Evolutionary conservation across 2,113 vertebrate genomes (phyloP).

Genomic region (Anhinga anhinga): DNA sequence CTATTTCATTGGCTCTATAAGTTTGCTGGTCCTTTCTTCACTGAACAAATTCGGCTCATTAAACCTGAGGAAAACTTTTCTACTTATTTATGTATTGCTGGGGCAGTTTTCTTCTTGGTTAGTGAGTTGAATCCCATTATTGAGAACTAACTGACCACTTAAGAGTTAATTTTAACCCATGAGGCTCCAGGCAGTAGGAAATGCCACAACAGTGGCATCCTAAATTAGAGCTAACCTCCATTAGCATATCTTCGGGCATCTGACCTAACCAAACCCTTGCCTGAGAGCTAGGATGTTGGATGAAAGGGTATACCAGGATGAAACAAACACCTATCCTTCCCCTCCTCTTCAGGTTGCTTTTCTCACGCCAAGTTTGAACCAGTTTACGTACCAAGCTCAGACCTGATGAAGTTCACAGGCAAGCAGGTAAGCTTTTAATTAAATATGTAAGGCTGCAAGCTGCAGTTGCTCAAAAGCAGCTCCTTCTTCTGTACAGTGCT

Average conservation of each 20-base stretch:
- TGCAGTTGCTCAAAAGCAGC: background rate
- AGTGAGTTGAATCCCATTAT: background rate
- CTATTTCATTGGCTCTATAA: background rate
- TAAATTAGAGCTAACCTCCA: background rate
- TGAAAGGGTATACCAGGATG: background rate
- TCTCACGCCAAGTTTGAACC: background rate
- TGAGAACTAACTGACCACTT: background rate
- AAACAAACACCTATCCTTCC: background rate
- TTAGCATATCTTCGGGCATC: background rate
- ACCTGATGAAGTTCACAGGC: background rate
- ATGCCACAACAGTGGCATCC: background rate
- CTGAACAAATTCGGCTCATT: background rate
- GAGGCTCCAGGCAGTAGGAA: background rate
- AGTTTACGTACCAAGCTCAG: background rate
- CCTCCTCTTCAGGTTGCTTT: background rate
- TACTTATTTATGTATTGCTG: background rate
- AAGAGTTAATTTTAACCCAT: background rate
- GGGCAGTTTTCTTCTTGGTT: background rate
- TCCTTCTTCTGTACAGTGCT: background rate
- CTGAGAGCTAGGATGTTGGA: background rate
- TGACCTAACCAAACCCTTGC: background rate
- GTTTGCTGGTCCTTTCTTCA: background rate
- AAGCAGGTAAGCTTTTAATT: background rate
- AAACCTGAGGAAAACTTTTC: background rate
- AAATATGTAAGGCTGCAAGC: background rate